Evolutionary conservation across 2,797 vertebrate species (phyloP), one percentile per base, ranked within the genome.

Genomic region (Ambastaia sidthimunki): DNA sequence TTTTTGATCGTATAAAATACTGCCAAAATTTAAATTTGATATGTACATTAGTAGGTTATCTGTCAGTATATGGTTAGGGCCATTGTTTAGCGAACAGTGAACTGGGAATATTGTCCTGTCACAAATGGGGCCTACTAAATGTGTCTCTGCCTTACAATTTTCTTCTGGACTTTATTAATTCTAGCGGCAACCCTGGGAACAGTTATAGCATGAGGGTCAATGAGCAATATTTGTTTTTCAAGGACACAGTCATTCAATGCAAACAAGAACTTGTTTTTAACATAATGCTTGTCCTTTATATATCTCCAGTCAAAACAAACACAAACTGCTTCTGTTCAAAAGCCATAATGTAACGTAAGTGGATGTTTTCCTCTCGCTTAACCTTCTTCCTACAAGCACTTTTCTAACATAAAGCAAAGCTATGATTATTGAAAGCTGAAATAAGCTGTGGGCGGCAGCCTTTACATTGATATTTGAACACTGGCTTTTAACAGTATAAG

Each of bases 401-500:
- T 69, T 47, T 48, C 59, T 63, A 44, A 62, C 47, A 68, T 28
- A 28, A 71, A 54, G 28, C 48, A 70, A 79, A 70, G 54, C 50
- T 74, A 79, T 72, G 59, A 73, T 71, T 77, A 68, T 80, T 55
- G 19, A 82, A 63, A 48, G 48, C 54, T 48, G 62, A 55, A 48
- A 66, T 55, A 69, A 48, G 59, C 2, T 63, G 18, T 63, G 68
- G 67, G 77, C 31, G 59, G 68, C 41, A 62, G 62, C 23, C 18
- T 11, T 54, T 69, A 69, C 48, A 76, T 37, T 70, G 62, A 57
- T 80, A 78, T 84, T 52, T 83, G 78, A 83, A 71, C 83, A 81
- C 72, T 73, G 76, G 74, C 55, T 84, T 71, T 67, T 34, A 74
- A 73, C 44, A 6, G 59, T 37, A 75, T 63, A 65, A 16, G 44